Base-by-base conservation (phyloP, 2,113 vertebrate species). In the Balaenoptera acutorostrata region DNA sequence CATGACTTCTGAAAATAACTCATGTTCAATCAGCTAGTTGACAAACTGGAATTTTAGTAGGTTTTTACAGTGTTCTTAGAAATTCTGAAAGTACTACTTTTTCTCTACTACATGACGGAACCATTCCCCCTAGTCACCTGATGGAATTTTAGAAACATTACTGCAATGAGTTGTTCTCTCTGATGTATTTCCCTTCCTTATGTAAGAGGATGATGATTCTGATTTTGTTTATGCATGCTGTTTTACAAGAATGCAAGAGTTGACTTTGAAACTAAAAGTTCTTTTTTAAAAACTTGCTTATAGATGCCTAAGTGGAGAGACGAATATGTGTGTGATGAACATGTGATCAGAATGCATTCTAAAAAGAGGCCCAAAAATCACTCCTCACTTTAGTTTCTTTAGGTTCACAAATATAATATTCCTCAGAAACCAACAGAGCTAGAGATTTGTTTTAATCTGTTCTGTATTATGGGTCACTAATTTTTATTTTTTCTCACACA, bases 1-100 rank as follows among this genome's bases (percentile, higher is more conserved):
- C 39, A 21, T 55, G 59, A 72, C 59, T 95, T 86, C 78, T 95
- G 57, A 88, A 96, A 92, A 52, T 74, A 96, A 29, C 61, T 29
- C 29, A 82, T 15, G 6, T 81, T 81, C 33, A 75, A 8, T 90
- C 59, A 86, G 15, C 69, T n/a, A 3, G 20, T 69, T 90, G 31
- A 82, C 64, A 90, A 77, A 69, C 29, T 89, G 33, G 36, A 75
- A 41, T 90, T 81, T 86, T 75, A 74, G 41, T 92, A 59, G 25
- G 2, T 44, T 93, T 93, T 97, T 75, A 85, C 25, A 25, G 13
- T 44, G 39, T 72, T 80, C 55, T 64, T 77, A 91, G 63, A 46
- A 46, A 83, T 88, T 90, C 82, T 72, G 64, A 57, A 49, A 68
- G 33, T 55, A 23, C 61, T 88, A 1, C 36, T 77, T 90, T 52